Evolutionary conservation across 1,140 invertebrate species (phyloP).

Genomic region (Batillaria attramentaria): DNA sequence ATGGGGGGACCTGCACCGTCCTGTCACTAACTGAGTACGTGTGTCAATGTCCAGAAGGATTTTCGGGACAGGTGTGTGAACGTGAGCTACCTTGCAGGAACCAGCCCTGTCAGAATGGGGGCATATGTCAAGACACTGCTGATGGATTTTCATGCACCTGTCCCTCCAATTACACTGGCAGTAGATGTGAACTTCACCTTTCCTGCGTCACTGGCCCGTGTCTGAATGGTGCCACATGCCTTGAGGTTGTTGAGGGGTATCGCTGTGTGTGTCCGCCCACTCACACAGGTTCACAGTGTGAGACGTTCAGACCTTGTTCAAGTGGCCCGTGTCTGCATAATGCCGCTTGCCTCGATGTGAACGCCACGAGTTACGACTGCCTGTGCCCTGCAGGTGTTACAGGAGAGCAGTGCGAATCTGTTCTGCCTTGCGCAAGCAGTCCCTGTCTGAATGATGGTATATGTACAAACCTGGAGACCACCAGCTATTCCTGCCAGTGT

Average conservation of each 20-base stretch:
- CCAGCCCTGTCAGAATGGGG: conserved; percentile 58
- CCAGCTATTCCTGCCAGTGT: conserved; percentile 45
- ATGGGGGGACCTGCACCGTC: conserved; percentile 53
- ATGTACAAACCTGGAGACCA: conserved; percentile 69
- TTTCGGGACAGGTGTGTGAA: conserved; percentile 53
- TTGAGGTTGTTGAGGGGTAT: conserved; percentile 19
- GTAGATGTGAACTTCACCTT: conserved; percentile 29
- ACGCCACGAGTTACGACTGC: conserved; percentile 35
- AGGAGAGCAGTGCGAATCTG: conserved; percentile 64
- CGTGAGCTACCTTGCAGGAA: conserved; percentile 52
- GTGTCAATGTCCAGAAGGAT: conserved; percentile 50
- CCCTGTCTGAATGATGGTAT: conserved; percentile 49
- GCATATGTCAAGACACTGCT: conserved; percentile 36
- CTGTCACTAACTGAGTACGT: conserved; percentile 66
- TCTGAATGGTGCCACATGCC: conserved; percentile 30
- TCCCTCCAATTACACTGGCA: conserved; percentile 33
- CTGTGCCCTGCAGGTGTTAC: conserved; percentile 30
- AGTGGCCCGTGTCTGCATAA: conserved; percentile 53
- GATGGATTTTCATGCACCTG: conserved; percentile 40
- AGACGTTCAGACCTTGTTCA: conserved; percentile 49
- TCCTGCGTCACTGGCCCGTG: conserved; percentile 26
- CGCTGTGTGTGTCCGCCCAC: conserved; percentile 45
- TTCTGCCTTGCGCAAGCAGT: conserved; percentile 65
- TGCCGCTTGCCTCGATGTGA: conserved; percentile 34
- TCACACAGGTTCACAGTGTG: conserved; percentile 52